Evolutionary conservation across 2,888 invertebrate species (phyloP), one percentile per base, ranked within the genome.

Genomic region (Sisyra nigra): DNA sequence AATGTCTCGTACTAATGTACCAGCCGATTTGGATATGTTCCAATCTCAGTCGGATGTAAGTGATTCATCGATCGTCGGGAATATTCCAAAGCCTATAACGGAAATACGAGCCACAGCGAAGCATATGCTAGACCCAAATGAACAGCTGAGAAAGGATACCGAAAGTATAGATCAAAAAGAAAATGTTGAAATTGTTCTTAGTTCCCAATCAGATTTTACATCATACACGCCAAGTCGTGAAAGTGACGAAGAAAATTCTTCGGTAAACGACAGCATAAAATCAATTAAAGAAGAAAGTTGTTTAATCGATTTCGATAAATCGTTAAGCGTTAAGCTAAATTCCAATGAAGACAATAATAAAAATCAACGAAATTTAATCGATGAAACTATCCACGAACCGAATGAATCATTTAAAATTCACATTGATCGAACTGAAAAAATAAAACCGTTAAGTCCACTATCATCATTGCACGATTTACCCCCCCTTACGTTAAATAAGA

Each of bases 381-480:
- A 37, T 19, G 37, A 37, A 15, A 19, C 37, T n/a, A 17, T 37
- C 8, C 11, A 11, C 7, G 19, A 37, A 17, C 10, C 17, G 11
- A 37, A 5, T 37, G 19, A 15, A 17, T 3, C 37, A 10, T 33
- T 33, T 13, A n/a, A 33, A 6, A 4, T 13, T 6, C 33, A n/a
- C 6, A 13, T 17, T 3, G 30, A 30, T 17, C 36, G 42, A 36
- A 35, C 29, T 19, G 30, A 35, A 34, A 39, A 38, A 38, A 31
- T 31, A 31, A n/a, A 44, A 18, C 19, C 37, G 17, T 18, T 37
- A 11, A 37, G 19, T 11, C 54, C 51, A 42, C 51, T 58, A 45
- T 55, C 50, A 45, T 57, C 57, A 2, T 50, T 57, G 29, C 46
- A 55, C n/a, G 60, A 60, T 51, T 51, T 60, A 32, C 57, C 61